Evolutionary conservation across 53 echinoderm and acorn worm species (phyloP).

Genomic region (Holothuria leucospilota): DNA sequence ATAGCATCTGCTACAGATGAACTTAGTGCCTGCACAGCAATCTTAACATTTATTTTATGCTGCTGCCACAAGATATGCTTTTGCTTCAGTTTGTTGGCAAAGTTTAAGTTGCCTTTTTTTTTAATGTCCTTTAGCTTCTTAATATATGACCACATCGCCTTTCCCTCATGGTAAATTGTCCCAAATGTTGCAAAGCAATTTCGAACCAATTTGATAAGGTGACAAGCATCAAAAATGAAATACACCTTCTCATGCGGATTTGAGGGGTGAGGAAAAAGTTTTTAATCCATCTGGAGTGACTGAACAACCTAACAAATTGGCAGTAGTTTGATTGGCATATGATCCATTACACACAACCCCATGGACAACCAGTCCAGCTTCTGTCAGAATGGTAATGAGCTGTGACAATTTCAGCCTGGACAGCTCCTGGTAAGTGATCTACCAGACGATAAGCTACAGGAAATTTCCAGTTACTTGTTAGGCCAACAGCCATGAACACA

Average conservation of each 20-base stretch:
- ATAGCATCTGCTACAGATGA: slow-evolving; percentile 52
- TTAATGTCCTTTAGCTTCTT: slow-evolving; percentile 45
- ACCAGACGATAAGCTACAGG: slow-evolving; percentile 57
- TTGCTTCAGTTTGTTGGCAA: background rate
- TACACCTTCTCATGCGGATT: slow-evolving; percentile 62
- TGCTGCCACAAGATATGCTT: slow-evolving; percentile 24
- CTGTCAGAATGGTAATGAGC: slow-evolving; percentile 49
- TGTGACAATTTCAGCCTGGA: slow-evolving; percentile 65
- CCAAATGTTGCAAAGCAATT: slow-evolving; percentile 65
- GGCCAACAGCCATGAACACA: slow-evolving; percentile 68
- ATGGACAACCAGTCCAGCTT: slow-evolving; percentile 53
- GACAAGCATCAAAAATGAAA: slow-evolving; percentile 74
- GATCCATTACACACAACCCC: slow-evolving; percentile 65
- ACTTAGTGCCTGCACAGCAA: slow-evolving; percentile 23
- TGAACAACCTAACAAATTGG: slow-evolving; percentile 51
- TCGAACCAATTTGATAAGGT: slow-evolving; percentile 66
- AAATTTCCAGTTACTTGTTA: slow-evolving; percentile 59
- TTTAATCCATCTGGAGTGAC: slow-evolving; percentile 13
- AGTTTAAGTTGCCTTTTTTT: slow-evolving; percentile 10
- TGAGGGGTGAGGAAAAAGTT: slow-evolving; percentile 53
- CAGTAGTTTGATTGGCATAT: slow-evolving; percentile 65
- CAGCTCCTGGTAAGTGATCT: slow-evolving; percentile 54
- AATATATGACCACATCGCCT: slow-evolving; percentile 68
- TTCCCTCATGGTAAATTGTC: slow-evolving; percentile 56
- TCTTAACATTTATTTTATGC: background rate